phyloP scores from a whole-genome alignment of 2,113 vertebrate species.

The Carollia perspicillata region DNA sequence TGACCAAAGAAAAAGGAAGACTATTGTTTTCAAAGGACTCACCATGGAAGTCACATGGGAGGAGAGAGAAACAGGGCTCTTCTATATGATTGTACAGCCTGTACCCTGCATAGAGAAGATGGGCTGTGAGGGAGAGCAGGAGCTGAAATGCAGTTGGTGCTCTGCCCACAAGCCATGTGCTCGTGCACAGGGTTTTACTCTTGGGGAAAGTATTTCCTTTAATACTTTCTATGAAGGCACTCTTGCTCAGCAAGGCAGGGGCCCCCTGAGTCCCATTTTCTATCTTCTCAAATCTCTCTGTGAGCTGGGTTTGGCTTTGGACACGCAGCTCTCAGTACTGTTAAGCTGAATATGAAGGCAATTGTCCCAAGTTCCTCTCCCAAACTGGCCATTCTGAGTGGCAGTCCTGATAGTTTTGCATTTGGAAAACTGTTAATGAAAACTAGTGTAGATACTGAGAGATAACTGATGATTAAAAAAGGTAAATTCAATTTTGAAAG shows the following conservation, averaged over 20 bases:
- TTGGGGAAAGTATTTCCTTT: constrained; percentile 43
- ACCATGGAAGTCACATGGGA: neutral
- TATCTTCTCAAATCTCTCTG: neutral
- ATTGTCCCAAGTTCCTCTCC: neutral
- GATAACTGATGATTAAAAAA: constrained; percentile 27
- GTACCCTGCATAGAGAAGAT: neutral
- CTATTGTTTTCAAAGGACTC: neutral
- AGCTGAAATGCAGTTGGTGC: neutral
- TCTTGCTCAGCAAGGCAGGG: neutral
- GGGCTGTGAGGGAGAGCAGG: neutral
- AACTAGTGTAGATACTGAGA: neutral
- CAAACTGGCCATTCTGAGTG: constrained; percentile 29
- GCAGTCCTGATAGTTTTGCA: constrained; percentile 35
- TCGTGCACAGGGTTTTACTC: neutral
- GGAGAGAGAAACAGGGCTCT: neutral
- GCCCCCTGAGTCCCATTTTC: neutral
- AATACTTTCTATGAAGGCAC: neutral
- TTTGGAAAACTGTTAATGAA: constrained; percentile 50
- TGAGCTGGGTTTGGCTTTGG: neutral
- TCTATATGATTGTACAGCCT: neutral
- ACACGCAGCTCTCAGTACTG: neutral
- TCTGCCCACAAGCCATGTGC: neutral
- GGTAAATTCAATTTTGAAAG: constrained; percentile 38
- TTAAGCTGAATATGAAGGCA: neutral
- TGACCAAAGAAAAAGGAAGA: neutral